Conservation (phyloP, 2,888 invertebrate species). For the Trilocha varians region DNA sequence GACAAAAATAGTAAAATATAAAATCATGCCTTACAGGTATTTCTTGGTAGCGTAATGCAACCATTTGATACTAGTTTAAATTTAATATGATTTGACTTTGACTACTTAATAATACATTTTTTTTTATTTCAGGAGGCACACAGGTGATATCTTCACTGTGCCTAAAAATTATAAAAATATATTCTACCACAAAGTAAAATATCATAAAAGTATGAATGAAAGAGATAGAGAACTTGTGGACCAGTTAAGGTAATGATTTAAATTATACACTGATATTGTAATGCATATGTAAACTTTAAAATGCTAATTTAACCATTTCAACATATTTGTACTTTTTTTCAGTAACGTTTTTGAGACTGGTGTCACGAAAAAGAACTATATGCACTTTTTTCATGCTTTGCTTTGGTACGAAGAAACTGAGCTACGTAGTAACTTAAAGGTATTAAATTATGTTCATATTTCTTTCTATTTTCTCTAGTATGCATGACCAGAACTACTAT, state of each 20-base stretch:
- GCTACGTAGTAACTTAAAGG: conserved; percentile 40
- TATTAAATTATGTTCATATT: too few relatives aligned
- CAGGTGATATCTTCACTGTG: conserved; percentile 14
- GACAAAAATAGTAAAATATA: too few relatives aligned
- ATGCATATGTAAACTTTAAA: neutral
- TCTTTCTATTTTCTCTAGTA: too few relatives aligned
- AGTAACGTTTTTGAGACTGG: conserved; percentile 43
- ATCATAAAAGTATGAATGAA: conserved; percentile 7
- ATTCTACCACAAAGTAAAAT: conserved; percentile 13
- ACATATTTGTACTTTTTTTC: conserved; percentile 9
- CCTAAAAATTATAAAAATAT: conserved; percentile 20
- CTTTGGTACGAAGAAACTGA: conserved; percentile 77
- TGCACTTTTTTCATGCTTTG: conserved; percentile 66
- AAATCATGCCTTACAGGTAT: too few relatives aligned
- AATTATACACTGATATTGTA: neutral
- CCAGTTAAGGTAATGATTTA: conserved; percentile 15
- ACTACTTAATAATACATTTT: neutral
- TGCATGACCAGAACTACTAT: too few relatives aligned
- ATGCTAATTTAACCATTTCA: neutral
- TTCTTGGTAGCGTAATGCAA: too few relatives aligned
- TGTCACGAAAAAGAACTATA: conserved; percentile 56
- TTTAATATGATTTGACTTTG: too few relatives aligned
- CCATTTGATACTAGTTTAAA: too few relatives aligned
- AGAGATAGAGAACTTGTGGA: conserved; percentile 8
- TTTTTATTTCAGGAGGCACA: conserved; percentile 5